These are phyloP conservation scores for Cacoxenus indagator DNA, from an alignment of 2,888 invertebrate species.

Conservation along the genomic window DNA sequence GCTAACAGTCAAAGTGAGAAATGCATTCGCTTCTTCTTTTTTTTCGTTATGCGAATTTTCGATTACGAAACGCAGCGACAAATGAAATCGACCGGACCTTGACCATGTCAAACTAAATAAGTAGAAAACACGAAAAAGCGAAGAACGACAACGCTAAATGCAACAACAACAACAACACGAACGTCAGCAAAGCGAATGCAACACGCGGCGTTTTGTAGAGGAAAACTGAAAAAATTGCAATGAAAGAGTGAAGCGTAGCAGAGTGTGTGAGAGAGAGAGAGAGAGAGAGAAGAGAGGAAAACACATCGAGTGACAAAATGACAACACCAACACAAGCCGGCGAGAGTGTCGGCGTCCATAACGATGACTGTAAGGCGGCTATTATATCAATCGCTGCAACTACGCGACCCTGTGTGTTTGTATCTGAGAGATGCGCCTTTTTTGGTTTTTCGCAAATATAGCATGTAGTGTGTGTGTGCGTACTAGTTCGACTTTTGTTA, in stretches of 20 bases:
- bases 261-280: too few relatives aligned
- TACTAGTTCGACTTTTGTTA: constrained; percentile 13
- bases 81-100: constrained; percentile 10
- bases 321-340: not conserved
- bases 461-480: not conserved
- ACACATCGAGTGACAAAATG: constrained; percentile 4
- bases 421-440: constrained; percentile 8
- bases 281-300: too few relatives aligned
- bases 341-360: not conserved
- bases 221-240: not conserved
- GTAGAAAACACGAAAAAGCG: not conserved
- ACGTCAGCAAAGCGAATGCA: not conserved
- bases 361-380: constrained; percentile 4
- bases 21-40: not conserved
- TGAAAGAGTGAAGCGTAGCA: not conserved
- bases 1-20: too few relatives aligned
- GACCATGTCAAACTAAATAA: constrained; percentile 22
- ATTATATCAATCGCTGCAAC: not conserved
- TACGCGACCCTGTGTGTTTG: not conserved
- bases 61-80: not conserved
- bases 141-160: not conserved
- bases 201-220: constrained; percentile 3
- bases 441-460: not conserved
- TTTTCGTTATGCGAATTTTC: not conserved
- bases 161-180: not conserved